phyloP scores from a whole-genome alignment of 2,113 vertebrate genomes.

The Brachyistius frenatus region DNA sequence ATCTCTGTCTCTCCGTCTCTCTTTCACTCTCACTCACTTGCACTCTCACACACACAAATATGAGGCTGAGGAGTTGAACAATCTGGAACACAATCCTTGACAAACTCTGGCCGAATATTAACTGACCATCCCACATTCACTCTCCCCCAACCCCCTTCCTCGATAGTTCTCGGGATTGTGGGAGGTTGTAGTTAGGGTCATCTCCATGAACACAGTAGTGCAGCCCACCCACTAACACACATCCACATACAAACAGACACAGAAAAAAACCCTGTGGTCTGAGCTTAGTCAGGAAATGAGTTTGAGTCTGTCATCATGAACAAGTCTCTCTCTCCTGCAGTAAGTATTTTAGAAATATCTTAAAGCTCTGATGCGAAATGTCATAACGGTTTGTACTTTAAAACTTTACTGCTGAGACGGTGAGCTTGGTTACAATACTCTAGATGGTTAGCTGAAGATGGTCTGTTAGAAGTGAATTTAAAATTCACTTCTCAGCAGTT shows the following conservation, averaged over 20 bases:
- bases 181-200: conserved; percentile 72
- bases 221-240: conserved; percentile 60
- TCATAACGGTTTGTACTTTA: neutral
- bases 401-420: neutral
- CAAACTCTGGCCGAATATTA: conserved; percentile 47
- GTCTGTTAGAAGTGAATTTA: too few species aligned
- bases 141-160: neutral
- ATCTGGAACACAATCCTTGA: conserved; percentile 42
- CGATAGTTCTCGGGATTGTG: neutral
- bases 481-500: too few species aligned
- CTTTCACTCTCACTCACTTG: neutral
- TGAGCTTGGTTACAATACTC: too few species aligned
- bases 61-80: conserved; percentile 45
- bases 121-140: conserved; percentile 44
- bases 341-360: conserved; percentile 61
- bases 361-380: neutral
- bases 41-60: conserved; percentile 10
- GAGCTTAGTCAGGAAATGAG: conserved; percentile 46
- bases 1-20: neutral
- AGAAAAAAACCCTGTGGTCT: conserved; percentile 41
- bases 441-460: too few species aligned
- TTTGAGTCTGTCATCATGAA: conserved; percentile 58
- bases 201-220: conserved; percentile 77
- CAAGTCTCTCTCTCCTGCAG: conserved; percentile 43
- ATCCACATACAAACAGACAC: conserved; percentile 26